Base-by-base conservation (phyloP, 2,113 vertebrate species). In the Erythrocercus mccallii region DNA sequence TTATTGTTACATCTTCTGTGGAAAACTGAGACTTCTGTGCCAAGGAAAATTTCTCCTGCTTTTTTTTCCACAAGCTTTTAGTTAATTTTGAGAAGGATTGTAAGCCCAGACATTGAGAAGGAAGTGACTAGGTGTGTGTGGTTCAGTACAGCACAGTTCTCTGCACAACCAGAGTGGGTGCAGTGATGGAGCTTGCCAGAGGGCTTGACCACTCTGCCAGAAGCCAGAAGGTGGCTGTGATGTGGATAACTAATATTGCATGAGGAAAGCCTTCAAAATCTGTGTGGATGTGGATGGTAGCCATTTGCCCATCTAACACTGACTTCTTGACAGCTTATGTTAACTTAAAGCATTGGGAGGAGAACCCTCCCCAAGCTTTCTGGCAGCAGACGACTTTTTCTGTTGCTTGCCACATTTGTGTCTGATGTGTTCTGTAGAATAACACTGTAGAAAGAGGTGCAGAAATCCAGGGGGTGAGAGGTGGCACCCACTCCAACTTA, bases 81-180 rank as follows among this genome's bases (percentile, higher is more conserved):
- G 15, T 47, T 47, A 8, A 58, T 70, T 85, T 21, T 85, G 15
- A 80, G 28, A 27, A 57, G 57, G 27, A 85, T n/a, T 19, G 9
- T 40, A 31, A 79, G 17, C 37, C n/a, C 9, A 62, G 56, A 45
- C 3, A 24, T 60, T 33, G 33, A 5, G 6, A 78, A 13, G 47
- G 22, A 62, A 27, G 31, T 57, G 33, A 12, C 5, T 56, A 19
- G 31, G 16, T 84, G 12, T 0, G 0, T 28, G 11, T 6, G 3
- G 33, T 53, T 89, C 35, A 30, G 40, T 35, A 51, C 10, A 73
- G 15, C 25, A 28, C n/a, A 35, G 13, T 15, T 89, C 33, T 31
- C 1, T 21, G 27, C 70, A 53, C 8, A 20, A 2, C 16, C 11
- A 56, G 71, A 71, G 31, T 45, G 48, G 42, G 11, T 8, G 4